Evolutionary conservation across 2,797 vertebrate genomes (phyloP).

Genomic region (Stomatorhinus walkeri): DNA sequence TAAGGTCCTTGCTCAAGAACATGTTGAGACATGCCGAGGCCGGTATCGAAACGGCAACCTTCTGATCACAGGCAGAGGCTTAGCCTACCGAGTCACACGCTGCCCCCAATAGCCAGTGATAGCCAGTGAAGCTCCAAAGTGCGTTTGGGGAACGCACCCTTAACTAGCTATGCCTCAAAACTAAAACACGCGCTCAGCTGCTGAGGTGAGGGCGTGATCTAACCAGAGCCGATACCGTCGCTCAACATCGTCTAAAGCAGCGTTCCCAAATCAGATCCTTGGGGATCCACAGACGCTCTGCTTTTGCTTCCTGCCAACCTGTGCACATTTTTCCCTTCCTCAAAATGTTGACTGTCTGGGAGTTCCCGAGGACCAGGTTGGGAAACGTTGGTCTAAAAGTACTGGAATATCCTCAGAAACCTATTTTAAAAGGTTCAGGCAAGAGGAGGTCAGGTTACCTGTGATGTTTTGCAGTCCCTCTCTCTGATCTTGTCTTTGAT

Average conservation of each 20-base stretch:
- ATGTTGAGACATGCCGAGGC: background rate
- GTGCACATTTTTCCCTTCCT: background rate
- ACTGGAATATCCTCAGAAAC: background rate
- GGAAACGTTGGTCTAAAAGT: background rate
- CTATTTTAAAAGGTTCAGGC: background rate
- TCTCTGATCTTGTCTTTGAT: slow-evolving; percentile 98
- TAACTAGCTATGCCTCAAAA: background rate
- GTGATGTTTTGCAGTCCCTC: slow-evolving; percentile 87
- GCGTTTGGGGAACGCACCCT: background rate
- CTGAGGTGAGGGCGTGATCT: background rate
- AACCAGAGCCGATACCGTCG: background rate
- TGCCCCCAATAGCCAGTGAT: background rate
- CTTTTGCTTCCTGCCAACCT: background rate
- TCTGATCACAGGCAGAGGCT: background rate
- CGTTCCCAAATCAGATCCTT: background rate
- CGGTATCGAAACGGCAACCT: background rate
- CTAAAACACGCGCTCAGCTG: background rate
- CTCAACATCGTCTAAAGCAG: background rate
- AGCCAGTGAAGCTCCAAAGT: background rate
- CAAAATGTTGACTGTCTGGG: background rate
- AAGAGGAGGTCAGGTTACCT: slow-evolving; percentile 56
- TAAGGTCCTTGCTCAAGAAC: background rate
- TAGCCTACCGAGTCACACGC: background rate
- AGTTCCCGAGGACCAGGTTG: background rate
- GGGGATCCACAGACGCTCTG: background rate